phyloP scores from a whole-genome alignment of 2,113 vertebrate species.

The Microcebus jonahi region DNA sequence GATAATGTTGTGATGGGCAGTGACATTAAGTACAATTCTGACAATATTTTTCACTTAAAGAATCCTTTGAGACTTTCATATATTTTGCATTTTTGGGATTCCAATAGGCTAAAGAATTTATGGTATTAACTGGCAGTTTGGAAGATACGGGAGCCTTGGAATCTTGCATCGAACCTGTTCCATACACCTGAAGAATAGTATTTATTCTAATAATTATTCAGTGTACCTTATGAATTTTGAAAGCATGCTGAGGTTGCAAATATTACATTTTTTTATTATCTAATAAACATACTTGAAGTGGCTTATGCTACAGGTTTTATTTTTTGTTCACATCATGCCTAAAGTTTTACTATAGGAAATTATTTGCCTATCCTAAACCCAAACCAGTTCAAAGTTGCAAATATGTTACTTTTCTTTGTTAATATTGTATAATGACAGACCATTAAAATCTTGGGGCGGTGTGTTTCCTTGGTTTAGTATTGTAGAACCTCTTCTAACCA shows the following conservation, averaged over 20 bases:
- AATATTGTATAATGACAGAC: background rate
- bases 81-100: background rate
- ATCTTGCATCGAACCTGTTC: slow-evolving; percentile 45
- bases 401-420: slow-evolving; percentile 10
- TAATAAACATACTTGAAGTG: slow-evolving; percentile 65
- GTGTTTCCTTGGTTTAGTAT: slow-evolving; percentile 57
- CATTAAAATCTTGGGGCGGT: slow-evolving; percentile 32
- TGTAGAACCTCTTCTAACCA: slow-evolving; percentile 48
- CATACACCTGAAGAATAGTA: slow-evolving; percentile 48
- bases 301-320: slow-evolving; percentile 61
- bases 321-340: slow-evolving; percentile 61
- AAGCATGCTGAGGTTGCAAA: slow-evolving; percentile 69
- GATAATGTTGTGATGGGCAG: background rate
- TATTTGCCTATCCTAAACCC: slow-evolving; percentile 55
- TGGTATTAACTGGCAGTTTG: slow-evolving; percentile 55
- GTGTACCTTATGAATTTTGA: slow-evolving; percentile 37
- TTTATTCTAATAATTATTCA: slow-evolving; percentile 69
- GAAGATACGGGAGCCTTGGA: slow-evolving; percentile 32
- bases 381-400: slow-evolving; percentile 44
- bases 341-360: slow-evolving; percentile 70
- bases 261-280: slow-evolving; percentile 66
- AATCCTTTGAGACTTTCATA: background rate
- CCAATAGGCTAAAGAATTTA: slow-evolving; percentile 47
- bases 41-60: background rate
- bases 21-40: slow-evolving; percentile 13